Evolutionary conservation across 2,888 invertebrate species (phyloP), one percentile per base, ranked within the genome.

Genomic region (Mechanitis messenoides): DNA sequence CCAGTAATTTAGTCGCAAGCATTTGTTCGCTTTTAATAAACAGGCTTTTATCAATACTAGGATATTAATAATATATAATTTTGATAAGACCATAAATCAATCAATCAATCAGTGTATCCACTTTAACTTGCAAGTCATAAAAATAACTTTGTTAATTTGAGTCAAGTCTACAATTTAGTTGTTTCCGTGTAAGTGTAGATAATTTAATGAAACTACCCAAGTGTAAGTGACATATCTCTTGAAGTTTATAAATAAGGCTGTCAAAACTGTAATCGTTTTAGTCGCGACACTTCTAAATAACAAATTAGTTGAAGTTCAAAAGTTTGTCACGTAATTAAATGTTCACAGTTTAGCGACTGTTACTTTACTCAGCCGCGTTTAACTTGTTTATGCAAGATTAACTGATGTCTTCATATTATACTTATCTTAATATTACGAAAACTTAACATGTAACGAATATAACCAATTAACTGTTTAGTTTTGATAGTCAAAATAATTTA

Each of bases 1-100:
- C 78, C 72, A 75, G 79, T 83, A 82, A 85, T 83, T 84, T 83
- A 77, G 78, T 79, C 72, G 77, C 74, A 80, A 84, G 81, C 76
- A 79, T 67, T 68, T 68, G 64, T 63, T 63, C 61, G 56, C 62
- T 66, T 62, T 62, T 67, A 45, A 54, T 67, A 66, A 68, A 67
- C 66, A 61, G 55, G 33, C 33, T 33, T 55, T 60, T 61, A 47
- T 38, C 12, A 50, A 50, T 50, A 50, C 31, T 31, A 3, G 3
- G 6, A 7, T 9, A 35, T 9, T 9, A 42, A 42, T 42, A 42
- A 42, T 42, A 11, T 42, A 7, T 42, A 5, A 42, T 42, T 9
- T 42, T 38, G 7, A 38, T 6, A 20, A 20, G 20, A 20, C 20
- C 20, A 20, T 20, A 20, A 35, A 35, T 6, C 6, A 35, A 35